These are phyloP conservation scores for Drosophila cardini DNA, from an alignment of 1,140 invertebrate genomes.

Conservation along the genomic window DNA sequence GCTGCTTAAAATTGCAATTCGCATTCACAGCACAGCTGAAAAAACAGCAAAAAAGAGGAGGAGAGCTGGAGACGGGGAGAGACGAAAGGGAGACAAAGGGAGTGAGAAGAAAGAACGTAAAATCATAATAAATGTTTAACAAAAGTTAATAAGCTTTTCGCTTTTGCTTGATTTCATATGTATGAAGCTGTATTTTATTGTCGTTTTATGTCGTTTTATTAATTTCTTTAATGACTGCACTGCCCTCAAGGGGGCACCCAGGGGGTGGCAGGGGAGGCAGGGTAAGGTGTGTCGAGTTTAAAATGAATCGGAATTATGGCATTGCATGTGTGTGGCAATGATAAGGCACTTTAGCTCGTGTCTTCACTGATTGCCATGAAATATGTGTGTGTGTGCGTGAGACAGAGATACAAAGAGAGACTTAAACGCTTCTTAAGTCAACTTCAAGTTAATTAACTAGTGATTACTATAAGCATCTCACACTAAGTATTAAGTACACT, in stretches of 20 bases:
- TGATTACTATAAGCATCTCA: constrained; percentile 1
- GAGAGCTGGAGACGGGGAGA: too few relatives aligned
- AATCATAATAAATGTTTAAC: constrained; percentile 67
- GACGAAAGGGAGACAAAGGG: not conserved
- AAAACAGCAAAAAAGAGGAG: not conserved
- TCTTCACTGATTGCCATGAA: constrained; percentile 23
- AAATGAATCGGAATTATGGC: constrained; percentile 47
- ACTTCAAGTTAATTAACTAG: constrained; percentile 8
- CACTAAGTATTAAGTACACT: not conserved
- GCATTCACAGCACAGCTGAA: constrained; percentile 53
- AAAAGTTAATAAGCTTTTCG: constrained; percentile 58
- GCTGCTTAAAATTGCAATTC: constrained; percentile 68
- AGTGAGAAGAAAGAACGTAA: constrained; percentile 8
- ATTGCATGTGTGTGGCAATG: constrained; percentile 41
- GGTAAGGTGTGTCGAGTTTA: constrained; percentile 23
- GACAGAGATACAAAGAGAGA: not conserved
- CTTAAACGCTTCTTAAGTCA: constrained; percentile 13
- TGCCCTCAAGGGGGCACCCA: not conserved
- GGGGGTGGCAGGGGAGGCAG: not conserved
- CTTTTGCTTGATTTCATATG: constrained; percentile 58
- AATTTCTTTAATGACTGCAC: constrained; percentile 61
- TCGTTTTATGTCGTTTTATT: constrained; percentile 78
- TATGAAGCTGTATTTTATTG: constrained; percentile 66
- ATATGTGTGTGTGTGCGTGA: not conserved
- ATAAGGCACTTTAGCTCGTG: constrained; percentile 41